Percentiles rank a stretch among this genome's conserved stretches.
These are phyloP conservation scores for Papilio gigon DNA, from an alignment of 2,888 invertebrate genomes.

Conservation along the genomic window DNA sequence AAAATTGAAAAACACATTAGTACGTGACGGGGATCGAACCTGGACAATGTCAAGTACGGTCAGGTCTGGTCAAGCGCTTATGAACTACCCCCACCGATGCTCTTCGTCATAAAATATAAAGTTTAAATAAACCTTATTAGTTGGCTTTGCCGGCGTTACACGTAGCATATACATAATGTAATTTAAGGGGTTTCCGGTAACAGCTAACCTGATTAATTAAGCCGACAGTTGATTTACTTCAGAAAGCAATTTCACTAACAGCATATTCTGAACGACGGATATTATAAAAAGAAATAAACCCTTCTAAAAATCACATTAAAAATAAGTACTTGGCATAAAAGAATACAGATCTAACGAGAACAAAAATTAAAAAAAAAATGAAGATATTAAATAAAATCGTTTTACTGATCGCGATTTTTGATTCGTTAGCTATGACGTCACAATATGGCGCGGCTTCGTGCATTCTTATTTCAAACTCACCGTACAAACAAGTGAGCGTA, in stretches of 20 bases:
- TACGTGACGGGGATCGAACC: too few species aligned
- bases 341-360: too few species aligned
- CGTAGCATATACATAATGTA: slow-evolving; percentile 33
- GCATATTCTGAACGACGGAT: neutral
- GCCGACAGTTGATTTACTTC: slow-evolving; percentile 22
- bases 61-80: too few species aligned
- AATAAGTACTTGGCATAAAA: too few species aligned
- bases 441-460: neutral
- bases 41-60: too few species aligned
- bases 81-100: too few species aligned
- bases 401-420: neutral
- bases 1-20: too few species aligned
- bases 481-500: neutral
- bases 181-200: slow-evolving; percentile 35
- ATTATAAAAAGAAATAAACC: neutral
- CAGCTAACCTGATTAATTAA: slow-evolving; percentile 31
- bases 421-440: neutral
- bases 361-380: neutral
- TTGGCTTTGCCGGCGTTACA: slow-evolving; percentile 19
- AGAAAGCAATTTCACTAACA: slow-evolving; percentile 14
- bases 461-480: neutral
- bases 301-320: neutral
- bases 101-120: slow-evolving; percentile 13
- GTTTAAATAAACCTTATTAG: slow-evolving; percentile 26
- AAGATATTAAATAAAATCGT: neutral